Evolutionary conservation across 2,888 invertebrate genomes (phyloP), one percentile per base, ranked within the genome.

Genomic region (Dorcus hopei): DNA sequence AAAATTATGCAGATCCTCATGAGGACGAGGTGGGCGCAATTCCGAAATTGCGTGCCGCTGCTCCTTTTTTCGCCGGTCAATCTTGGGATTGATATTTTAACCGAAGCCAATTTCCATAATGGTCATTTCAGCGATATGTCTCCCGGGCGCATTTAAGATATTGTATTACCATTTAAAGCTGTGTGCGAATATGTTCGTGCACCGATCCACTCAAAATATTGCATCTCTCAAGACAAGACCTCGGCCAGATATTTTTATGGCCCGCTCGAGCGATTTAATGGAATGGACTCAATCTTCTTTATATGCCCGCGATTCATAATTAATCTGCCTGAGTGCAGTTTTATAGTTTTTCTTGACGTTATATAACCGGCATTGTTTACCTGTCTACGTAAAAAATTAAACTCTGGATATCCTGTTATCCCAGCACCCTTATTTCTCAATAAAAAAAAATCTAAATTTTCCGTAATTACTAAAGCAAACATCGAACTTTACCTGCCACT

Each of bases 271-370:
- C 42, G 45, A 54, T 51, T 49, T 61, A 57, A 63, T 63, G 63
- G 56, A 58, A 57, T 58, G 26, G 50, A 54, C 49, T 23, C 54
- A 61, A 58, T 61, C 54, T 52, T 14, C 42, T 57, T 57, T 50
- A 61, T 56, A 57, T 59, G 23, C 49, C 38, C 40, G 38, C 59
- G 62, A 62, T 59, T 63, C 61, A 63, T 58, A 61, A 61, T 54
- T 61, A 61, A 63, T 61, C 61, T 59, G n/a, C 45, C 40, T 57
- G 45, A 62, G 62, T 59, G 57, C 49, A 57, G 50, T 42, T 38
- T 50, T 49, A 45, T 45, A 2, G 2, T 45, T 11, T 45, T 45
- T 3, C 23, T 19, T 41, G 14, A 5, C 14, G 45, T 45, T 45
- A 23, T 11, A 9, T 19, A n/a, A n/a, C 45, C 26, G 14, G 26